Evolutionary conservation across 2,888 invertebrate species (phyloP).

Genomic region (Thereva unica): DNA sequence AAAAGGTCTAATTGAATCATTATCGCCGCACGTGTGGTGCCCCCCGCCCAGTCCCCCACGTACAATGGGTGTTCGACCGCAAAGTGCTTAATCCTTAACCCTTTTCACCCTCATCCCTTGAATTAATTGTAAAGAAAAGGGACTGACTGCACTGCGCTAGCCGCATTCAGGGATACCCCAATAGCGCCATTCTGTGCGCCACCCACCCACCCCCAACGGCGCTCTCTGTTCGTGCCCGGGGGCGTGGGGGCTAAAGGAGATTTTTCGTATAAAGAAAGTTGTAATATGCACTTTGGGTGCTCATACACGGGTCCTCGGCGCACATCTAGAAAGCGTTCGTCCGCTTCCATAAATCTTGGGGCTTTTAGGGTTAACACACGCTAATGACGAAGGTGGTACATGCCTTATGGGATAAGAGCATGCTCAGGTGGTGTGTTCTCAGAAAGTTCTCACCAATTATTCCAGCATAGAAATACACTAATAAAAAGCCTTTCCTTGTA

Average conservation of each 20-base stretch:
- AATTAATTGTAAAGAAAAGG: slow-evolving; percentile 3
- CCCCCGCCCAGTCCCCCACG: too few relatives aligned
- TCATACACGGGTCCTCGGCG: not conserved
- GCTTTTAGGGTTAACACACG: slow-evolving; percentile 27
- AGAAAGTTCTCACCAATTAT: slow-evolving; percentile 21
- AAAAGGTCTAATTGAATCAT: too few relatives aligned
- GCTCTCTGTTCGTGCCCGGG: too few relatives aligned
- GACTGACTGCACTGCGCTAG: slow-evolving; percentile 15
- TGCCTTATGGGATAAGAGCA: slow-evolving; percentile 26
- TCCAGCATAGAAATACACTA: slow-evolving; percentile 4
- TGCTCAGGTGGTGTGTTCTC: slow-evolving; percentile 27
- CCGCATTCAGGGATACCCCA: slow-evolving; percentile 4
- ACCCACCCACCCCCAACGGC: too few relatives aligned
- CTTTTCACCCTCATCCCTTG: slow-evolving; percentile 7
- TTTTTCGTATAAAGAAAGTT: not conserved
- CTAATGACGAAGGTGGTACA: slow-evolving; percentile 28
- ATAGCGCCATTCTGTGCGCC: too few relatives aligned
- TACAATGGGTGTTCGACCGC: too few relatives aligned
- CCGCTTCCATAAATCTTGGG: slow-evolving; percentile 20
- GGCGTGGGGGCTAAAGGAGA: not conserved
- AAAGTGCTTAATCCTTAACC: too few relatives aligned
- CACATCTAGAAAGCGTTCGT: slow-evolving; percentile 9
- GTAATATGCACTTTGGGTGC: too few relatives aligned
- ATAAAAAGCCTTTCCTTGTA: slow-evolving; percentile 31
- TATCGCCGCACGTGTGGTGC: too few relatives aligned